Conservation (phyloP, 2,888 invertebrate species). For the Endomychus coccineus region DNA sequence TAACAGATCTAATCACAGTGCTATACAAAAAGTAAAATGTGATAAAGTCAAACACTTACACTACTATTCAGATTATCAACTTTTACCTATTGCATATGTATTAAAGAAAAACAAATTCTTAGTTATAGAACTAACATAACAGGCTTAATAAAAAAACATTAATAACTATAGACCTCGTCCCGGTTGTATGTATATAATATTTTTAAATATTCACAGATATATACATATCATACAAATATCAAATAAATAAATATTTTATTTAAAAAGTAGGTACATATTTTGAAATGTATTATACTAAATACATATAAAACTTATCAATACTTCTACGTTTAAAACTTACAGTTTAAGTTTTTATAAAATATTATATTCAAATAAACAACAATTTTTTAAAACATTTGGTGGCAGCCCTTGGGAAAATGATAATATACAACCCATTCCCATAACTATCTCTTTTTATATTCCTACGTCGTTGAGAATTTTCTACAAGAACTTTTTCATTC, state of each 20-base stretch:
- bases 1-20: constrained; percentile 64
- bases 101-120: constrained; percentile 19
- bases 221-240: constrained; percentile 11
- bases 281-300: no score
- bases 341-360: background rate
- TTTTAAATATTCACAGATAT: constrained; percentile 13
- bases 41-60: constrained; percentile 33
- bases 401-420: no score
- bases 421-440: no score
- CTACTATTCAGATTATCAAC: constrained; percentile 26
- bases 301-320: background rate
- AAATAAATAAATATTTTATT: constrained; percentile 15
- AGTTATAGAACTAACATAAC: no score
- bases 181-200: constrained; percentile 9
- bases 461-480: no score
- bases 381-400: no score
- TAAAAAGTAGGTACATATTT: constrained; percentile 7
- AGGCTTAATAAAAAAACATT: no score
- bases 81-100: constrained; percentile 25
- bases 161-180: constrained; percentile 13
- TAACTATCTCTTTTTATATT: no score
- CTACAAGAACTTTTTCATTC: no score
- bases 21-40: constrained; percentile 34
- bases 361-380: background rate
- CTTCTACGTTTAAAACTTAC: background rate